Base-by-base conservation (phyloP, 1,140 invertebrate species). In the Hyles vespertilio region DNA sequence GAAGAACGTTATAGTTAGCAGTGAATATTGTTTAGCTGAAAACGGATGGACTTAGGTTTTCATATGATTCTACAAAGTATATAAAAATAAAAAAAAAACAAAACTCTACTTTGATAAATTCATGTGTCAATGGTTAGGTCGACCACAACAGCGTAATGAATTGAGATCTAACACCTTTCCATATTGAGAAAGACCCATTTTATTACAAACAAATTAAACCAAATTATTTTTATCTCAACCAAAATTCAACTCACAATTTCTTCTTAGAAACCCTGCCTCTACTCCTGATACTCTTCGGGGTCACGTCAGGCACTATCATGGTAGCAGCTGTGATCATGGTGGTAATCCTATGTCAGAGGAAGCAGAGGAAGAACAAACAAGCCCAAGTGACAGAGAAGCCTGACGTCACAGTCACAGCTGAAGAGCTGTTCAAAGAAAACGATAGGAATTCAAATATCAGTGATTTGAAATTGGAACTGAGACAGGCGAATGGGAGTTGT, bases 361-460 rank as follows among this genome's bases (percentile, higher is more conserved):
- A 91, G 71, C 90, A 90, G 53, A 90, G 90, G 60, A 84, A 87
- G 59, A 81, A 76, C 56, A 87, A 88, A 54, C 83, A 82, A 63
- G 65, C 72, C 7, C 80, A 80, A 65, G 80, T 83, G 32, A 77
- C 79, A 43, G 84, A 89, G 65, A 89, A 89, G 57, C 87, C 87
- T 33, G 89, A 90, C 34, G 89, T 90, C 0, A 90, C 88, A 46
- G 84, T 87, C 0, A 85, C 93, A 12, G 93, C 93, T 44, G 94
- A 95, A 71, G 95, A 96, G 84, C 92, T 95, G 77, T 95, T 93
- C 72, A 95, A 95, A 69, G 95, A 96, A 72, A 96, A 95, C 50
- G 96, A 97, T 74, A 91, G 94, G 63, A 96, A 95, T 73, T 97
- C 96, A 51, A 96, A 97, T 79, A 94, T 97, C 70, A 97, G 96